These are phyloP conservation scores for Acrobeloides nanus DNA, from an alignment of 2,888 invertebrate species.

Conservation along the genomic window DNA sequence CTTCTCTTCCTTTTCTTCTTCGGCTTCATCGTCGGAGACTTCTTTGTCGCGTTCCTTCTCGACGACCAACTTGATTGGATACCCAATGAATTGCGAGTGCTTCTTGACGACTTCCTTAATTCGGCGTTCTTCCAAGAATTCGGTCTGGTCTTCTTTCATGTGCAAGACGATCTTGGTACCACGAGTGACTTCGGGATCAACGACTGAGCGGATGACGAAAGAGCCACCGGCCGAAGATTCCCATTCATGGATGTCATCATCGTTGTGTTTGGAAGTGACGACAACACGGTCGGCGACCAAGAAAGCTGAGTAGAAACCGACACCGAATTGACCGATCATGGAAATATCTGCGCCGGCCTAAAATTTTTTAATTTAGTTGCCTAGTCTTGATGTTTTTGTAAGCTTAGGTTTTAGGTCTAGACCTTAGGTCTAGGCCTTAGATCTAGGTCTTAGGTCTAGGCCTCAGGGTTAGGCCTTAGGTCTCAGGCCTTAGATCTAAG, in stretches of 20 bases:
- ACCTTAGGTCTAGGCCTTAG: no score
- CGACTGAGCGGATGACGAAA: slow-evolving; percentile 69
- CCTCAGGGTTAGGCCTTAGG: no score
- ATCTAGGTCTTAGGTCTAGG: no score
- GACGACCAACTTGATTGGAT: slow-evolving; percentile 87
- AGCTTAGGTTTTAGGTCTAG: no score
- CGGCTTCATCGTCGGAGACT: slow-evolving; percentile 82
- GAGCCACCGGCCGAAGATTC: slow-evolving; percentile 69
- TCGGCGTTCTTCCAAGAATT: slow-evolving; percentile 85
- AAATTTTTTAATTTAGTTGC: slow-evolving; percentile 6
- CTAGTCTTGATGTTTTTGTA: no score
- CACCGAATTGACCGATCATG: slow-evolving; percentile 99
- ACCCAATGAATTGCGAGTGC: slow-evolving; percentile 97
- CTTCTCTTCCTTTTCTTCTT: slow-evolving; percentile 73
- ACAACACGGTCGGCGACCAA: slow-evolving; percentile 77
- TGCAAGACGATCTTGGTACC: slow-evolving; percentile 88
- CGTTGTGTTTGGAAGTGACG: slow-evolving; percentile 89
- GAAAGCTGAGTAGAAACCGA: slow-evolving; percentile 98
- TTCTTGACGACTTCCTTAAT: slow-evolving; percentile 97
- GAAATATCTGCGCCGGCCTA: slow-evolving; percentile 93
- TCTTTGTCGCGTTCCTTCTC: slow-evolving; percentile 96
- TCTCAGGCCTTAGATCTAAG: no score
- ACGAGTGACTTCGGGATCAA: slow-evolving; percentile 59
- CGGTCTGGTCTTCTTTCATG: slow-evolving; percentile 89
- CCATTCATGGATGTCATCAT: slow-evolving; percentile 96